A percentile compares a stretch with the other conserved stretches of the same genome.
Conservation (phyloP, 2,797 vertebrate species). For the Microhierax caerulescens region DNA sequence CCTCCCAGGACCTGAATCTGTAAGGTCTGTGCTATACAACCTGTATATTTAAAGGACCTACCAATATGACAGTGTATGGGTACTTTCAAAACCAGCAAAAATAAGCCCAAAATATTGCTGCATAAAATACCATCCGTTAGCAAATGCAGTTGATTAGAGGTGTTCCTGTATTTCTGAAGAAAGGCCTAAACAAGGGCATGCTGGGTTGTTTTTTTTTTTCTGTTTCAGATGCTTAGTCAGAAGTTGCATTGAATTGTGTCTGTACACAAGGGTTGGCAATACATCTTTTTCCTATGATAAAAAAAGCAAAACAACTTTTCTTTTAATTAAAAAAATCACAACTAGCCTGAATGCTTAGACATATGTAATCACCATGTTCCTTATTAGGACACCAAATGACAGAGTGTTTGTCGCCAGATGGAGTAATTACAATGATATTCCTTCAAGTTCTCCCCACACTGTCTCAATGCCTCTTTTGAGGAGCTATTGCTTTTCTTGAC, state of each 20-base stretch:
- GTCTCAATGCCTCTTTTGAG: neutral
- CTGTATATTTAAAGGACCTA: neutral
- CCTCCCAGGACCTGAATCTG: neutral
- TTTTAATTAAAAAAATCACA: slow-evolving; percentile 50
- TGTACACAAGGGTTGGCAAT: neutral
- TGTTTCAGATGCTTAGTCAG: slow-evolving; percentile 17
- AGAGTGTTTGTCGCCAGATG: neutral
- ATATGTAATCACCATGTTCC: neutral
- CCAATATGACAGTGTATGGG: neutral
- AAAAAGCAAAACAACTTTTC: neutral
- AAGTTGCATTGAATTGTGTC: neutral
- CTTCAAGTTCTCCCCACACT: neutral
- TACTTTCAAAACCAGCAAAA: neutral
- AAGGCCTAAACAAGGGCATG: neutral
- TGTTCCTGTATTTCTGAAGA: neutral
- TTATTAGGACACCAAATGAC: slow-evolving; percentile 8
- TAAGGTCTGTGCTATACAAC: neutral
- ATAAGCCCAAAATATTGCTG: neutral
- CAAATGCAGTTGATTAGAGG: neutral
- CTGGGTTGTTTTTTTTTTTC: slow-evolving; percentile 28
- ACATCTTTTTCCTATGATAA: neutral
- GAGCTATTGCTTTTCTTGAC: neutral
- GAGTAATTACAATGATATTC: neutral
- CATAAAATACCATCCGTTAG: neutral
- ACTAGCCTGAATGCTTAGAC: neutral